Conservation (phyloP, 2,888 invertebrate species). For the Slavum lentiscoides region DNA sequence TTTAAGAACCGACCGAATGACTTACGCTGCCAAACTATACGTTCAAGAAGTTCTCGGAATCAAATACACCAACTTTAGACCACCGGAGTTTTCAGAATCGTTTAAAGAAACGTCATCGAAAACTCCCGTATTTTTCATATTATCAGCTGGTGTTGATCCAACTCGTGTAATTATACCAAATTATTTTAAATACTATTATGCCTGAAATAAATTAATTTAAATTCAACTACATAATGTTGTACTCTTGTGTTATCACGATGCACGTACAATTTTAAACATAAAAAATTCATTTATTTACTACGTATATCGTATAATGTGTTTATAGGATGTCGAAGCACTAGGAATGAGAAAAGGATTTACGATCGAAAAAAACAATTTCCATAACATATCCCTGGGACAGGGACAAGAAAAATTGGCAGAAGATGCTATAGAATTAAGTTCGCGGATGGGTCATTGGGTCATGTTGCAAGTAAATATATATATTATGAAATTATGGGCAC, state of each 20-base stretch:
- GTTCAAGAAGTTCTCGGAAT: constrained; percentile 86
- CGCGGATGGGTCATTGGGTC: constrained; percentile 85
- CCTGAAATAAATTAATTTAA: not conserved
- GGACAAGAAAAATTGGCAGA: constrained; percentile 94
- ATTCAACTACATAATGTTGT: not conserved
- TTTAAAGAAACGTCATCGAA: constrained; percentile 81
- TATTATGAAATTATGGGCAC: not conserved
- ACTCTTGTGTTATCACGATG: too few species aligned
- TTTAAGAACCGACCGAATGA: constrained; percentile 89
- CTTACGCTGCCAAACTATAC: constrained; percentile 82
- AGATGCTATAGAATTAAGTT: constrained; percentile 77
- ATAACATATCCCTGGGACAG: constrained; percentile 91
- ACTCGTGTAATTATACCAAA: constrained; percentile 66
- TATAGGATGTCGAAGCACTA: constrained; percentile 80
- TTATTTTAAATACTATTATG: not conserved
- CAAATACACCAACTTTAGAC: constrained; percentile 78
- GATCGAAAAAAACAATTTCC: constrained; percentile 79
- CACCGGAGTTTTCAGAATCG: constrained; percentile 81
- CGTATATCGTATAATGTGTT: not conserved
- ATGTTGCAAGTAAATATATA: constrained; percentile 67
- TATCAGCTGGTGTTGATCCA: constrained; percentile 93
- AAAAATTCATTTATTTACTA: not conserved
- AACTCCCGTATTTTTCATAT: constrained; percentile 90
- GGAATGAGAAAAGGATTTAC: constrained; percentile 81
- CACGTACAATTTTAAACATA: not conserved